These are phyloP conservation scores for Macaca mulatta DNA, from an alignment of 2,113 vertebrate species.

Conservation along the genomic window DNA sequence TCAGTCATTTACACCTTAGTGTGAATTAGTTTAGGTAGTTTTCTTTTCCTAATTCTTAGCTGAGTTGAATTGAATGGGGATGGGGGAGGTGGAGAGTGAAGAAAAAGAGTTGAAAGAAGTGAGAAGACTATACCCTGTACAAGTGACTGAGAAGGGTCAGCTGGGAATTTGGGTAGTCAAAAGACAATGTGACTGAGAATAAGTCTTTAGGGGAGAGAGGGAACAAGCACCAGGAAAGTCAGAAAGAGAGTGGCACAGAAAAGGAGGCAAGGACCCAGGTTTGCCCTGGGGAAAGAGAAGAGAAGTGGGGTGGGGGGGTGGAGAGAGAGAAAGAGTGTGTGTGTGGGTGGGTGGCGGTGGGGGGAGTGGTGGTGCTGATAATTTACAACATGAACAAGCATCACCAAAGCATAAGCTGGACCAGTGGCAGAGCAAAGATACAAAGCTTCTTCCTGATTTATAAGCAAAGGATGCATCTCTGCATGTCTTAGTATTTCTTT, in stretches of 20 bases:
- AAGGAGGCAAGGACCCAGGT: background rate
- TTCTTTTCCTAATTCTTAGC: background rate
- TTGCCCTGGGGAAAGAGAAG: background rate
- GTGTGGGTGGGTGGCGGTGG: too few relatives aligned
- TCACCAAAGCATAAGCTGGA: background rate
- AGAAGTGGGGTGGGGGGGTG: too few relatives aligned
- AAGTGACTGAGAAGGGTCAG: background rate
- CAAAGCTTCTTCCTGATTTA: background rate
- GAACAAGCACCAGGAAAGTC: background rate
- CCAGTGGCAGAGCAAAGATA: background rate
- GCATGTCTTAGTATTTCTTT: conserved; percentile 25
- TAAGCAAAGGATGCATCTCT: background rate
- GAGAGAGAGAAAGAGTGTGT: background rate
- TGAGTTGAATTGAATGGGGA: background rate
- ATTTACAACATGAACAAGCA: background rate
- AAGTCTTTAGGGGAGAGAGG: background rate
- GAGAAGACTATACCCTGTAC: background rate
- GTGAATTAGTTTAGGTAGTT: background rate
- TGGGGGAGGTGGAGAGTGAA: background rate
- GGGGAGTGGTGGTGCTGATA: background rate
- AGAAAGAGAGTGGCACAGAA: background rate
- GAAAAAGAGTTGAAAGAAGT: background rate
- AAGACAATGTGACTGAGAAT: background rate
- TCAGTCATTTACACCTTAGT: background rate
- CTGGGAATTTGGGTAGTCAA: background rate